Conservation (phyloP, 2,888 invertebrate genomes). For the Meandrusa payeni region DNA sequence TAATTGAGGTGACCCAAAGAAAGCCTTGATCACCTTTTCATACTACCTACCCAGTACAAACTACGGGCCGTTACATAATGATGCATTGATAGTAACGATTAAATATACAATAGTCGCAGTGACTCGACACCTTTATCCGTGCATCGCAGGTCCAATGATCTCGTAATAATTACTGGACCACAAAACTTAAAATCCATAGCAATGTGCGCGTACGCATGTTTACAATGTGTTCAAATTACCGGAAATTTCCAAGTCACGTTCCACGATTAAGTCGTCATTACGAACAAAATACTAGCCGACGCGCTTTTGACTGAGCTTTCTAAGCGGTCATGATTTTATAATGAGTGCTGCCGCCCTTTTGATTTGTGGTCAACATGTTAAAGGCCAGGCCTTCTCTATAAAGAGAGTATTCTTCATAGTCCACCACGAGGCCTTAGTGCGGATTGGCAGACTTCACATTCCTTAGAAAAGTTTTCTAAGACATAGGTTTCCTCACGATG, state of each 20-base stretch:
- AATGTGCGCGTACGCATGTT: conserved; percentile 16
- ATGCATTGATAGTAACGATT: conserved; percentile 10
- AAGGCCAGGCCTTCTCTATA: no score
- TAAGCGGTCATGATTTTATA: conserved; percentile 20
- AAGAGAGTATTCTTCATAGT: no score
- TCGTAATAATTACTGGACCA: conserved; percentile 22
- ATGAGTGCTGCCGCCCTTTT: conserved; percentile 4
- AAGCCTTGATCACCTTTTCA: no score
- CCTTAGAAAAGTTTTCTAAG: no score
- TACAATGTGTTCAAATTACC: conserved; percentile 24
- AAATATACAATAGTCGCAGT: conserved; percentile 6
- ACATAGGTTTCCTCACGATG: no score
- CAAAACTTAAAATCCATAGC: conserved; percentile 16
- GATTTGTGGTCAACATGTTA: conserved; percentile 1
- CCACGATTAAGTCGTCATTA: conserved; percentile 25
- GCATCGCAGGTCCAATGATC: conserved; percentile 10
- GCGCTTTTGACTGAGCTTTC: conserved; percentile 19
- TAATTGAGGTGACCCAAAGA: no score
- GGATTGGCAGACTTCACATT: no score
- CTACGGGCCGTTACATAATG: conserved; percentile 7
- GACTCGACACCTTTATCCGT: conserved; percentile 17
- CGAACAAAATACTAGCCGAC: conserved; percentile 13
- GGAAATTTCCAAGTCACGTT: conserved; percentile 25
- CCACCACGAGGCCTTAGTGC: no score
- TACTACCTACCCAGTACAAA: no score